These are phyloP conservation scores for Pasiphila rectangulata DNA, from an alignment of 2,888 invertebrate genomes.

Conservation along the genomic window DNA sequence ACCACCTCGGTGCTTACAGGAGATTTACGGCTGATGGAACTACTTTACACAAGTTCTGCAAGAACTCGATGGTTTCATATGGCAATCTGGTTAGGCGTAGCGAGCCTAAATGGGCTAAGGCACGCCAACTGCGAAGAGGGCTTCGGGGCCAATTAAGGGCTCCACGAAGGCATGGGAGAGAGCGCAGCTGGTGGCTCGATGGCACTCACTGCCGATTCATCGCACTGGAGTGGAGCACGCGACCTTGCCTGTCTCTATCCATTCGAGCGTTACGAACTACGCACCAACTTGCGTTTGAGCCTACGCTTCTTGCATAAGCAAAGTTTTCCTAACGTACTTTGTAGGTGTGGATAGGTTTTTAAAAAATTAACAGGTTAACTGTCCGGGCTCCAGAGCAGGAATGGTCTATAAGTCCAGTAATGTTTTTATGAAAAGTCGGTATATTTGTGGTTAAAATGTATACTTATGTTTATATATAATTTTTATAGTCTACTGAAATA, in stretches of 20 bases:
- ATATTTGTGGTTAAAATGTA: too few relatives aligned
- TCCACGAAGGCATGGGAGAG: constrained; percentile 77
- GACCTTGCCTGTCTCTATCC: constrained; percentile 39
- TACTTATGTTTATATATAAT: too few relatives aligned
- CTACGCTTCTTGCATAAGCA: constrained; percentile 10
- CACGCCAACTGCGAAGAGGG: constrained; percentile 77
- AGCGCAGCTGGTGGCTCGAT: constrained; percentile 73
- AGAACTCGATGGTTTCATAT: constrained; percentile 69
- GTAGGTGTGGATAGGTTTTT: too few relatives aligned
- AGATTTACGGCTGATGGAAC: constrained; percentile 53
- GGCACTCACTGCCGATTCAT: constrained; percentile 71
- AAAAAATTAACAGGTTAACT: too few relatives aligned
- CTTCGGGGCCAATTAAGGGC: constrained; percentile 78
- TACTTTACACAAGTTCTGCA: constrained; percentile 53
- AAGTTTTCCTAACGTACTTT: too few relatives aligned
- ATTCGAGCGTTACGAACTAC: constrained; percentile 42
- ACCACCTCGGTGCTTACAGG: constrained; percentile 58
- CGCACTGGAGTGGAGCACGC: constrained; percentile 66
- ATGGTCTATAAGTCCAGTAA: too few relatives aligned
- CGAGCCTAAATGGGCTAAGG: constrained; percentile 66
- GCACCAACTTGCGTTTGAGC: constrained; percentile 1
- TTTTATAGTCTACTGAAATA: too few relatives aligned
- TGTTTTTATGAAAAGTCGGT: too few relatives aligned
- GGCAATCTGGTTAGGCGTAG: constrained; percentile 77
- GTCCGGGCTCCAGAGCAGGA: too few relatives aligned